Conservation (phyloP, 2,888 invertebrate genomes). For the Parascotia fuliginaria region DNA sequence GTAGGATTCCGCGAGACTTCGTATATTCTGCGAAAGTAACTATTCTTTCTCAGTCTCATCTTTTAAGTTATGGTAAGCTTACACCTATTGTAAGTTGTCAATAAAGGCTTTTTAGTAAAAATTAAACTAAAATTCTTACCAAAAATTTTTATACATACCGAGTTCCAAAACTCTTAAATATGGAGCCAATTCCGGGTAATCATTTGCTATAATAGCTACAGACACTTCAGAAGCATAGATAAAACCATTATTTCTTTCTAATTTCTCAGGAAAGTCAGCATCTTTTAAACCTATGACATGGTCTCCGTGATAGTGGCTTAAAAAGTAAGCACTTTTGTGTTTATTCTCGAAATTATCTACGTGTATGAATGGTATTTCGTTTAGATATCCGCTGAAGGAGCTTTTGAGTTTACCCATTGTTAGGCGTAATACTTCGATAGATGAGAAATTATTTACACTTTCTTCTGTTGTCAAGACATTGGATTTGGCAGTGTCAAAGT, state of each 20-base stretch:
- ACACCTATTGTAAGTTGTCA: too few relatives aligned
- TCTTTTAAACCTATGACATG: constrained; percentile 84
- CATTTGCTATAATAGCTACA: constrained; percentile 28
- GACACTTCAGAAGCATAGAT: constrained; percentile 45
- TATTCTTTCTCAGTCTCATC: too few relatives aligned
- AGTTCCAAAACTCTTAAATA: constrained; percentile 22
- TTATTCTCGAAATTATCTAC: constrained; percentile 86
- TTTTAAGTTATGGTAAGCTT: too few relatives aligned
- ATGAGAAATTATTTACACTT: too few relatives aligned
- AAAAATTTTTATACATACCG: constrained; percentile 17
- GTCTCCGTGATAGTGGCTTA: constrained; percentile 89
- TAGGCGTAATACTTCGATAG: too few relatives aligned
- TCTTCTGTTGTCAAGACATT: too few relatives aligned
- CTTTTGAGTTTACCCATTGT: constrained; percentile 1
- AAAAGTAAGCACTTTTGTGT: constrained; percentile 83
- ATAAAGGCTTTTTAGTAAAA: too few relatives aligned
- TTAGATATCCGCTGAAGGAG: constrained; percentile 86
- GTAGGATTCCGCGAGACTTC: too few relatives aligned
- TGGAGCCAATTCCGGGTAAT: constrained; percentile 9
- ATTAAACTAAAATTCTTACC: neutral
- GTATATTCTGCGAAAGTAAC: too few relatives aligned
- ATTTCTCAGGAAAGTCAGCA: constrained; percentile 22
- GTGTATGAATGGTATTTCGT: constrained; percentile 87
- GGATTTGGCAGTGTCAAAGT: too few relatives aligned
- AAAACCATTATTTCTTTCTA: constrained; percentile 38